phyloP scores from a whole-genome alignment of 2,797 vertebrate species.

The Sandelia bainsii region DNA sequence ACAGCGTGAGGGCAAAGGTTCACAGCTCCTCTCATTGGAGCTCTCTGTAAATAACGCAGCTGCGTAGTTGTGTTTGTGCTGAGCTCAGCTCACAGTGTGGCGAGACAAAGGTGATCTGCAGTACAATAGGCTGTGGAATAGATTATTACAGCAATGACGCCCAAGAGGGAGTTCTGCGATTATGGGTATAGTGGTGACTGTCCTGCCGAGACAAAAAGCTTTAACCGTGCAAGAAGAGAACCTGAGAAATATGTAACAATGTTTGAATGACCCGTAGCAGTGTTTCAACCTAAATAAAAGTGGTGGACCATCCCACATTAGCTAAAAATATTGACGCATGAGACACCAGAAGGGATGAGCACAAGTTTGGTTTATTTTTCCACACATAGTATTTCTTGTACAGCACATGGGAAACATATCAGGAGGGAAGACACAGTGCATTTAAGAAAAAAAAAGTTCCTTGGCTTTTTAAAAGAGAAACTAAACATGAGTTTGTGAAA shows the following conservation, averaged over 20 bases:
- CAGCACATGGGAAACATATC: slow-evolving; percentile 81
- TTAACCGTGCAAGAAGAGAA: slow-evolving; percentile 15
- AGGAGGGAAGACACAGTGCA: slow-evolving; percentile 76
- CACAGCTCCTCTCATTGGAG: slow-evolving; percentile 23
- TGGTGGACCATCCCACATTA: not conserved
- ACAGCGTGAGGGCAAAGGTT: slow-evolving; percentile 9
- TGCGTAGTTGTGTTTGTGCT: slow-evolving; percentile 25
- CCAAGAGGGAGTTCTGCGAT: slow-evolving; percentile 30
- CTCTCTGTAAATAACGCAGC: slow-evolving; percentile 30
- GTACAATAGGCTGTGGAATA: slow-evolving; percentile 31
- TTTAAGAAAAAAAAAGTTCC: slow-evolving; percentile 63
- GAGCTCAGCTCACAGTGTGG: slow-evolving; percentile 14
- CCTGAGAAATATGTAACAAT: not conserved
- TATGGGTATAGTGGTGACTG: slow-evolving; percentile 9
- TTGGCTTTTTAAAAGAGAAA: slow-evolving; percentile 78
- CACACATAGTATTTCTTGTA: slow-evolving; percentile 82
- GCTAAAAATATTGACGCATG: slow-evolving; percentile 18
- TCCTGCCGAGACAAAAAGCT: slow-evolving; percentile 27
- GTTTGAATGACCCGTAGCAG: no score
- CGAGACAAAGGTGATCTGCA: slow-evolving; percentile 43
- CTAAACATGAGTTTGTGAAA: slow-evolving; percentile 62
- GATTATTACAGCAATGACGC: slow-evolving; percentile 44
- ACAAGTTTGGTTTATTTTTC: slow-evolving; percentile 83
- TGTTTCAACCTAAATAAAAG: not conserved
- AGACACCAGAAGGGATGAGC: slow-evolving; percentile 78